Base-by-base conservation (phyloP, 2,113 vertebrate genomes). In the Marmota monax region DNA sequence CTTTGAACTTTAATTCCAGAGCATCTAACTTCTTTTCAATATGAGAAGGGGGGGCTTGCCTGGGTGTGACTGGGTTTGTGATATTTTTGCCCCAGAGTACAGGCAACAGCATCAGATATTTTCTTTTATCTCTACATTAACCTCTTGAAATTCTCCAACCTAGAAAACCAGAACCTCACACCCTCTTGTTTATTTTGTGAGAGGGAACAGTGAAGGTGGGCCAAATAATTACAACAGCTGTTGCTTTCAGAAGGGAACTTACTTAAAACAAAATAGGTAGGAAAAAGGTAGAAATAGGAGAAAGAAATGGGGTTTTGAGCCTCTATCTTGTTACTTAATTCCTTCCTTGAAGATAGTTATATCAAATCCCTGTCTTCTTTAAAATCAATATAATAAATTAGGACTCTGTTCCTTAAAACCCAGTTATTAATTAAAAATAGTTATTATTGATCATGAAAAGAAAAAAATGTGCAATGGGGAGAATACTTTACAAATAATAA, bases 1-100 rank as follows among this genome's bases (percentile, higher is more conserved):
- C 45, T 79, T 88, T 90, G 90, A 58, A 56, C n/a, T 70, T 74
- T 67, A 72, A 82, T 91, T 84, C 51, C 88, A 82, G 39, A 85
- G 14, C 34, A 82, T 29, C 67, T 94, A 58, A 79, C 69, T 95
- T 87, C n/a, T 86, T 84, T 84, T 53, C 63, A 48, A 9, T 86
- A n/a, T 48, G 48, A 89, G 84, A 67, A 91, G 74, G 37, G 9
- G 13, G 84, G 25, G 23, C 45, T 73, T 83, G 29, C 37, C 23
- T 34, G 7, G 22, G 23, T 25, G 56, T 84, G 45, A 76, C 27
- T 48, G 7, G 87, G 29, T 61, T 92, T 56, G 92, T 80, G 82
- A 39, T 45, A 45, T 45, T 67, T 89, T 92, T 34, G 13, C 90
- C 7, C 17, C 2, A 32, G 72, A 74, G 23, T 82, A 0, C 29